phyloP scores from a whole-genome alignment of 2,797 vertebrate species.

The Knipowitschia caucasica region DNA sequence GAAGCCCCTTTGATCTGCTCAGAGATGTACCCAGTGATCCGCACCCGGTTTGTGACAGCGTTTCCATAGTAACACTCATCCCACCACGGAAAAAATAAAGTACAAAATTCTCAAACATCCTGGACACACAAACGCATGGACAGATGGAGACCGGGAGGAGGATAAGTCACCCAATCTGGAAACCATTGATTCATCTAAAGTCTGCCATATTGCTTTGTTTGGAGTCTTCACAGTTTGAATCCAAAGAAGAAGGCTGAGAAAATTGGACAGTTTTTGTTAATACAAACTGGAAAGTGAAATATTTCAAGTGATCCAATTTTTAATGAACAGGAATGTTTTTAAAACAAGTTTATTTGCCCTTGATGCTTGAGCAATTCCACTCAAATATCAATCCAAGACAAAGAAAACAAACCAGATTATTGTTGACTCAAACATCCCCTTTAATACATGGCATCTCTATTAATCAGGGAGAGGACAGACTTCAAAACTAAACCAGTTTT shows the following conservation, averaged over 20 bases:
- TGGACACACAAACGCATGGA: conserved; percentile 36
- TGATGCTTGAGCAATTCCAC: too few species aligned
- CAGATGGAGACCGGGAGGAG: conserved; percentile 41
- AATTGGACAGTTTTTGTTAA: background rate
- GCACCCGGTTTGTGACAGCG: conserved; percentile 50
- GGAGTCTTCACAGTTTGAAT: conserved; percentile 24
- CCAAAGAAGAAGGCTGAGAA: background rate
- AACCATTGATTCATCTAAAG: conserved; percentile 33
- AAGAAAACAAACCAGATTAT: too few species aligned
- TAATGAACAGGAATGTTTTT: too few species aligned
- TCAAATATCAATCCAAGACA: too few species aligned
- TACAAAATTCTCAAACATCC: conserved; percentile 34
- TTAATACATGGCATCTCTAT: too few species aligned
- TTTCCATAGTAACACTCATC: conserved; percentile 60
- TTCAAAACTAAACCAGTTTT: too few species aligned
- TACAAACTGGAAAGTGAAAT: background rate
- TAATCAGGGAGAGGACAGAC: too few species aligned
- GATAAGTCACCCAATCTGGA: conserved; percentile 41
- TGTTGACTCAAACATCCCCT: too few species aligned
- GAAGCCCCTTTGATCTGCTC: conserved; percentile 61
- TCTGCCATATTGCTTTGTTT: conserved; percentile 28
- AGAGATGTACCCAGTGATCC: conserved; percentile 50
- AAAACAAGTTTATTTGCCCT: too few species aligned
- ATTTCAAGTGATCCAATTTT: background rate
- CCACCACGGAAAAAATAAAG: conserved; percentile 5